Percentiles rank a stretch among this genome's conserved stretches.
These are phyloP conservation scores for Dermatemys mawii DNA, from an alignment of 2,113 vertebrate species.

Conservation along the genomic window DNA sequence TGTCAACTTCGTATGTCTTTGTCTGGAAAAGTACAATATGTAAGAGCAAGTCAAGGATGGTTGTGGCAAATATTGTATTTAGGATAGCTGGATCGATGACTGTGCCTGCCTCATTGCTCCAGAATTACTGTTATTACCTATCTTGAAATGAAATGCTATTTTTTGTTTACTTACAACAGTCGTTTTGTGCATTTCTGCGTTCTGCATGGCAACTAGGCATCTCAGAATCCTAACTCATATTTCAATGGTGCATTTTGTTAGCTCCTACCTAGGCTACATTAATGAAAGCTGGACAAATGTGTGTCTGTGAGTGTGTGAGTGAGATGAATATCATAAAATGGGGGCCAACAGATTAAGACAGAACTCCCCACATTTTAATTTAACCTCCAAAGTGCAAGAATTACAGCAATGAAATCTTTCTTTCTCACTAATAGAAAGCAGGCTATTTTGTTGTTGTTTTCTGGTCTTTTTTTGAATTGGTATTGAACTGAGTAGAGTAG, in stretches of 20 bases:
- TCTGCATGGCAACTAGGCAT: background rate
- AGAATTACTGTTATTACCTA: slow-evolving; percentile 22
- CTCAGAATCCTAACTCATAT: background rate
- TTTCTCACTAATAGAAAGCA: background rate
- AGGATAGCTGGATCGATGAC: background rate
- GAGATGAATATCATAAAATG: accelerated
- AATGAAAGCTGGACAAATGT: background rate
- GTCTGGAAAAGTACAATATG: background rate
- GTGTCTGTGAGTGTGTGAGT: background rate
- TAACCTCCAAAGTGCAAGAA: background rate
- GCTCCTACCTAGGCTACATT: background rate
- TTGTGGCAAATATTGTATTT: background rate
- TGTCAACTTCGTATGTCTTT: background rate
- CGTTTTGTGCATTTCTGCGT: background rate
- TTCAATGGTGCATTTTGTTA: background rate
- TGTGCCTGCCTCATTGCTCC: background rate
- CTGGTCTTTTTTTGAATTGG: background rate
- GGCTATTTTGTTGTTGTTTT: background rate
- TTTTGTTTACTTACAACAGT: background rate
- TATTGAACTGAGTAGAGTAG: background rate
- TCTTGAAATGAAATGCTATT: background rate
- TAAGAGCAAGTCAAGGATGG: slow-evolving; percentile 1
- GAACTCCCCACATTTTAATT: background rate
- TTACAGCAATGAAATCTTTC: background rate
- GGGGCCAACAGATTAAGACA: background rate